A percentile compares a stretch with the other conserved stretches of the same genome.
Conservation (phyloP, 2,113 vertebrate genomes). For the Petromus typicus region DNA sequence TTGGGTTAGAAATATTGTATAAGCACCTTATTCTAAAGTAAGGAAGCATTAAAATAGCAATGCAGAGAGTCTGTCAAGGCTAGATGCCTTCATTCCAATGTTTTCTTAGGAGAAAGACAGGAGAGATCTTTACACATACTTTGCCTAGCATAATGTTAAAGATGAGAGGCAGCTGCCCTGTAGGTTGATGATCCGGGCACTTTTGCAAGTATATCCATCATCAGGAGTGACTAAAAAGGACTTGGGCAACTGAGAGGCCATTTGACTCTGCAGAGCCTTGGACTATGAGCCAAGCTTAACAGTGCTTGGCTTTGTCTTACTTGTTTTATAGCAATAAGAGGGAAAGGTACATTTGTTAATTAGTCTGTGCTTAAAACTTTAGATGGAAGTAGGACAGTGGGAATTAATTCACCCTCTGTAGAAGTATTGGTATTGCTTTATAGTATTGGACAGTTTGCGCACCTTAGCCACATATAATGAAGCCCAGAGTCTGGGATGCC, state of each 20-base stretch:
- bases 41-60: neutral
- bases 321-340: neutral
- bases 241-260: neutral
- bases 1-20: neutral
- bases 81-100: neutral
- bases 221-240: conserved; percentile 1
- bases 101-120: neutral
- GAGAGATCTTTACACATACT: neutral
- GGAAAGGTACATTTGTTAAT: neutral
- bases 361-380: neutral
- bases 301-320: neutral
- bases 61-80: neutral
- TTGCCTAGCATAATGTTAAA: neutral
- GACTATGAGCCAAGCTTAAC: neutral
- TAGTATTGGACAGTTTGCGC: neutral
- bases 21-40: conserved; percentile 29
- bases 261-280: neutral
- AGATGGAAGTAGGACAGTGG: neutral
- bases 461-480: neutral
- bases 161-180: neutral
- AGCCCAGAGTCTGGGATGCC: neutral
- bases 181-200: neutral
- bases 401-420: neutral
- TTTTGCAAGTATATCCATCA: neutral
- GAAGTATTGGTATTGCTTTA: neutral